phyloP scores from a whole-genome alignment of 1,140 invertebrate genomes.

The Metaphire vulgaris region DNA sequence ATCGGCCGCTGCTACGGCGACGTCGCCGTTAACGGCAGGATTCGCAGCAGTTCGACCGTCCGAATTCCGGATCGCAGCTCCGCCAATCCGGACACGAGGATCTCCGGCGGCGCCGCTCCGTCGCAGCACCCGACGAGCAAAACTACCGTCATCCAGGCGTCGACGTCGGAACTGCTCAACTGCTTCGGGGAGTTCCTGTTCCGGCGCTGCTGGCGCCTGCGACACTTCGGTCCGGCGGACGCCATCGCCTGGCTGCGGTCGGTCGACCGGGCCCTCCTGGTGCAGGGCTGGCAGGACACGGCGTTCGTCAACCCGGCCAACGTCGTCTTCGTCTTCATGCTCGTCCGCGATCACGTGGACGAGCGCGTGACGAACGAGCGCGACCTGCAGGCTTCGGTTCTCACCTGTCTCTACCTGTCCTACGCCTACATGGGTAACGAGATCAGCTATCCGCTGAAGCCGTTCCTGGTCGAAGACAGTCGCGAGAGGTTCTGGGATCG shows the following conservation, averaged over 20 bases:
- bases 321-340: slow-evolving; percentile 98
- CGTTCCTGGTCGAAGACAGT: slow-evolving; percentile 12
- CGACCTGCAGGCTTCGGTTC: slow-evolving; percentile 81
- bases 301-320: slow-evolving; percentile 99
- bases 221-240: slow-evolving; percentile 11
- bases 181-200: slow-evolving; percentile 18
- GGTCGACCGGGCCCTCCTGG: slow-evolving; percentile 16
- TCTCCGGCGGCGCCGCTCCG: too few species aligned
- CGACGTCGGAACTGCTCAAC: slow-evolving; percentile 7
- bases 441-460: slow-evolving; percentile 80
- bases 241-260: slow-evolving; percentile 11
- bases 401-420: slow-evolving; percentile 94
- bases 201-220: slow-evolving; percentile 14
- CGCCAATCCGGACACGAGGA: too few species aligned
- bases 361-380: slow-evolving; percentile 49
- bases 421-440: slow-evolving; percentile 94
- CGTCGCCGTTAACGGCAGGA: too few species aligned
- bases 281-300: slow-evolving; percentile 90
- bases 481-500: slow-evolving; percentile 22
- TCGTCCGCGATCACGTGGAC: slow-evolving; percentile 68
- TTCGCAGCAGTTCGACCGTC: too few species aligned
- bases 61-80: too few species aligned
- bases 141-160: slow-evolving; percentile 8
- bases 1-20: too few species aligned
- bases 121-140: slow-evolving; percentile 1